phyloP scores from a whole-genome alignment of 1,140 invertebrate species.

The Neocloeon triangulifer region DNA sequence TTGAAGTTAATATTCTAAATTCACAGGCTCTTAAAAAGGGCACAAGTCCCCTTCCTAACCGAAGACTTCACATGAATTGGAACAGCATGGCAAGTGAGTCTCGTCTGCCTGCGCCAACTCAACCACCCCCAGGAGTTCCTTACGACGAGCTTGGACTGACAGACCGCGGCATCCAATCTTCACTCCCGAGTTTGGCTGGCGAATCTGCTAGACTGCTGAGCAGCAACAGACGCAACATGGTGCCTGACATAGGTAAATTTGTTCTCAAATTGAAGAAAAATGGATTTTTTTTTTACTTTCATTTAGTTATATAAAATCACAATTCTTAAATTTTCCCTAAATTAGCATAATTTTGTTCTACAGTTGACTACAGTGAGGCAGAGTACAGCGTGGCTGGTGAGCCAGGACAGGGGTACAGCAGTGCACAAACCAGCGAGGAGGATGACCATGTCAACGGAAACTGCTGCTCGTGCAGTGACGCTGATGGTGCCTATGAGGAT shows the following conservation, averaged over 20 bases:
- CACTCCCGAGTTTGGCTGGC: conserved; percentile 18
- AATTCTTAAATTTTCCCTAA: background rate
- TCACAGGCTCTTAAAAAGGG: conserved; percentile 6
- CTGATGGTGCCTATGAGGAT: background rate
- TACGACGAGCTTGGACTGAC: conserved; percentile 12
- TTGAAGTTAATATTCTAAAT: background rate
- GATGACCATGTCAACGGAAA: background rate
- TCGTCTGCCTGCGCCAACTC: background rate
- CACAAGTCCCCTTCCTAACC: conserved; percentile 11
- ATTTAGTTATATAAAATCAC: background rate
- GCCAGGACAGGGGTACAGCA: background rate
- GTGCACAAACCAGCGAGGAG: background rate
- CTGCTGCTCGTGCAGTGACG: background rate
- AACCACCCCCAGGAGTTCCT: conserved; percentile 8
- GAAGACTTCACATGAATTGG: background rate
- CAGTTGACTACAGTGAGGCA: background rate
- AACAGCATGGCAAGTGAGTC: background rate
- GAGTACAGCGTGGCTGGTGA: background rate
- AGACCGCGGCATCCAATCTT: conserved; percentile 24
- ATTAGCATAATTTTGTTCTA: background rate
- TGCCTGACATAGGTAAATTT: conserved; percentile 3
- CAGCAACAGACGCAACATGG: conserved; percentile 11
- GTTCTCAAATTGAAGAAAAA: too few species aligned
- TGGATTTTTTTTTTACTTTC: too few species aligned
- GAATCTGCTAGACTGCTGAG: conserved; percentile 12